These are phyloP conservation scores for Eupithecia dodoneata DNA, from an alignment of 2,888 invertebrate genomes.

Conservation along the genomic window DNA sequence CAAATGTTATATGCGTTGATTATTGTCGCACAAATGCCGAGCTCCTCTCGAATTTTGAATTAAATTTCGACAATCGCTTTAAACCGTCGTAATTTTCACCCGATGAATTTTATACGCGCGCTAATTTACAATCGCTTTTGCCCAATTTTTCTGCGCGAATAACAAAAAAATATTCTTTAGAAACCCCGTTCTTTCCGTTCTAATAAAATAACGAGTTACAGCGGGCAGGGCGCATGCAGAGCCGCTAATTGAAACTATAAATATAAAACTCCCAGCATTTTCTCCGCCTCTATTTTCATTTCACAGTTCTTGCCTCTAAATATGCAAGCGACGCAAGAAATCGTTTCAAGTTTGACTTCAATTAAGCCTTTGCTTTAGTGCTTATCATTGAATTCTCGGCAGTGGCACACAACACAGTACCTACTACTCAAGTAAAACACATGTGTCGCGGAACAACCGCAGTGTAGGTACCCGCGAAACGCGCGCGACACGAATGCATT, in stretches of 20 bases:
- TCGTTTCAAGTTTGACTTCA: slow-evolving; percentile 49
- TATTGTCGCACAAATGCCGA: slow-evolving; percentile 70
- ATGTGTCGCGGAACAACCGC: slow-evolving; percentile 48
- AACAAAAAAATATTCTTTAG: slow-evolving; percentile 46
- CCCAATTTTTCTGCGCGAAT: slow-evolving; percentile 40
- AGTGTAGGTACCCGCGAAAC: slow-evolving; percentile 31
- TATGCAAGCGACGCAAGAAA: slow-evolving; percentile 52
- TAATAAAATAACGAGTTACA: slow-evolving; percentile 60
- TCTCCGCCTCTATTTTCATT: slow-evolving; percentile 65
- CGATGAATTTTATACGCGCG: slow-evolving; percentile 67
- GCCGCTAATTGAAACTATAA: slow-evolving; percentile 81
- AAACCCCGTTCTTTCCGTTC: slow-evolving; percentile 55
- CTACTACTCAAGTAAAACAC: slow-evolving; percentile 53
- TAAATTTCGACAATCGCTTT: slow-evolving; percentile 72
- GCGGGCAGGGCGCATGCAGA: slow-evolving; percentile 64
- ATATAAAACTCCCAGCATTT: slow-evolving; percentile 71
- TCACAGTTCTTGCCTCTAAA: slow-evolving; percentile 55
- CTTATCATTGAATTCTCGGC: slow-evolving; percentile 49
- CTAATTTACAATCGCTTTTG: slow-evolving; percentile 61
- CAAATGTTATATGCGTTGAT: slow-evolving; percentile 72
- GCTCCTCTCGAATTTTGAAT: slow-evolving; percentile 67
- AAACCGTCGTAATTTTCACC: slow-evolving; percentile 69
- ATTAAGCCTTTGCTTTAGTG: slow-evolving; percentile 43
- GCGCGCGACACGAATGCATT: slow-evolving; percentile 44
- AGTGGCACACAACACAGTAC: slow-evolving; percentile 40